phyloP scores from a whole-genome alignment of 2,113 vertebrate genomes.

The Syngnathus typhle region DNA sequence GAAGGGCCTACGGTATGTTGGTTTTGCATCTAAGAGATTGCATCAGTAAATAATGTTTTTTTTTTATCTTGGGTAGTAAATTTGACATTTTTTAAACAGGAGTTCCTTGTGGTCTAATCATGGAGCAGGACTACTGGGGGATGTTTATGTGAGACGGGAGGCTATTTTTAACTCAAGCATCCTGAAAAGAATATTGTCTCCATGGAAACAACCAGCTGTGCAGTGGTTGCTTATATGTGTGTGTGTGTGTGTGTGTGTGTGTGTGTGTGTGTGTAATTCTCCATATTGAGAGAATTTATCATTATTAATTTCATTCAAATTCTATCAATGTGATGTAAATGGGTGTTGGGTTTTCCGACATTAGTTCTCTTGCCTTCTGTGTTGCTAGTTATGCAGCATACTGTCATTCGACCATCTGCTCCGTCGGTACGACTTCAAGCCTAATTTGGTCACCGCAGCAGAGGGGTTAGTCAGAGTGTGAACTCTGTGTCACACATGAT shows the following conservation, averaged over 20 bases:
- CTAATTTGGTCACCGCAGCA: constrained; percentile 41
- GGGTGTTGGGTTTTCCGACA: neutral
- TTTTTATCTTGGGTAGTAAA: neutral
- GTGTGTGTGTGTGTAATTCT: neutral
- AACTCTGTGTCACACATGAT: neutral
- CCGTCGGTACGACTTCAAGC: neutral
- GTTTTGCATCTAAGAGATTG: neutral
- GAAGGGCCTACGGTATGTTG: neutral
- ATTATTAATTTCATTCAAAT: neutral
- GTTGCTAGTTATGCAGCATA: neutral
- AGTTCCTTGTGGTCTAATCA: constrained; percentile 9
- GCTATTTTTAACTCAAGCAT: constrained; percentile 70
- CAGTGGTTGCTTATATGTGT: constrained; percentile 2
- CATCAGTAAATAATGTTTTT: neutral
- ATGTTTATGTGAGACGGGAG: constrained; percentile 35
- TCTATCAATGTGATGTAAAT: neutral
- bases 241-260: too few relatives aligned
- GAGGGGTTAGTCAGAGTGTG: constrained; percentile 9
- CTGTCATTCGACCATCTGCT: constrained; percentile 19
- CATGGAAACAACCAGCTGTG: constrained; percentile 60
- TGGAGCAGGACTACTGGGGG: constrained; percentile 32
- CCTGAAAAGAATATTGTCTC: constrained; percentile 64
- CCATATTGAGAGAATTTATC: neutral
- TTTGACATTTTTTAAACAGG: neutral
- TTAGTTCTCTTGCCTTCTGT: neutral